Conservation (phyloP, 2,888 invertebrate genomes). For the Timema podura region DNA sequence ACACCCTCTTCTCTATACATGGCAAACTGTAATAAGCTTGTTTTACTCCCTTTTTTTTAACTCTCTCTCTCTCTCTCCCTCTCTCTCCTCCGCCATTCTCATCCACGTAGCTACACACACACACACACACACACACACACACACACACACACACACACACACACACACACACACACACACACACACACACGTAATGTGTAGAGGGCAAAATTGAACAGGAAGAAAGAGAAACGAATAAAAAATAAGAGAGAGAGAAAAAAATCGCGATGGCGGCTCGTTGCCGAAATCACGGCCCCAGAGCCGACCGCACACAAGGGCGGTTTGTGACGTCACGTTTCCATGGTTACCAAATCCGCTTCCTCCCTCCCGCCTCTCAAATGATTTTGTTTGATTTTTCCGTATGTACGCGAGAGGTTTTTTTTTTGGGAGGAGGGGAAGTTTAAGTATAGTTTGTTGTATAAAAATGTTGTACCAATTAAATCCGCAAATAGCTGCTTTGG, state of each 20-base stretch:
- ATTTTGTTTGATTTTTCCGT: constrained; percentile 16
- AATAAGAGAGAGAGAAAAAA: constrained; percentile 13
- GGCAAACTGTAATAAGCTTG: constrained; percentile 27
- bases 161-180: too few relatives aligned
- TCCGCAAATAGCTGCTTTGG: too few relatives aligned
- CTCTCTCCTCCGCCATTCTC: constrained; percentile 30
- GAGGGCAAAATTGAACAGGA: constrained; percentile 10
- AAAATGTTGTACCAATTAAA: too few relatives aligned
- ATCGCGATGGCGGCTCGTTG: constrained; percentile 9
- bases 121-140: too few relatives aligned
- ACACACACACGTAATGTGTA: too few relatives aligned
- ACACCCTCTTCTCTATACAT: constrained; percentile 19
- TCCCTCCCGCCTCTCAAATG: neutral
- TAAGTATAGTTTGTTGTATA: too few relatives aligned
- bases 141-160: too few relatives aligned
- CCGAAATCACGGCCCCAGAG: constrained; percentile 12
- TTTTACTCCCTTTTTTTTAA: constrained; percentile 18
- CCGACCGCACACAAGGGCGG: constrained; percentile 8
- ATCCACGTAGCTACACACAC: neutral
- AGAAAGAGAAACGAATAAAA: constrained; percentile 13
- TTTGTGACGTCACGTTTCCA: constrained; percentile 14
- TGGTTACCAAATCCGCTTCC: neutral
- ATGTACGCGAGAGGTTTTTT: constrained; percentile 9
- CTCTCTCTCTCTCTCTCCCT: constrained; percentile 21
- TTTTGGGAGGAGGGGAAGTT: neutral